Percentiles rank a stretch among this genome's conserved stretches.
Evolutionary conservation across 1,140 invertebrate genomes (phyloP).

Genomic region (Drosophila punjabiensis): DNA sequence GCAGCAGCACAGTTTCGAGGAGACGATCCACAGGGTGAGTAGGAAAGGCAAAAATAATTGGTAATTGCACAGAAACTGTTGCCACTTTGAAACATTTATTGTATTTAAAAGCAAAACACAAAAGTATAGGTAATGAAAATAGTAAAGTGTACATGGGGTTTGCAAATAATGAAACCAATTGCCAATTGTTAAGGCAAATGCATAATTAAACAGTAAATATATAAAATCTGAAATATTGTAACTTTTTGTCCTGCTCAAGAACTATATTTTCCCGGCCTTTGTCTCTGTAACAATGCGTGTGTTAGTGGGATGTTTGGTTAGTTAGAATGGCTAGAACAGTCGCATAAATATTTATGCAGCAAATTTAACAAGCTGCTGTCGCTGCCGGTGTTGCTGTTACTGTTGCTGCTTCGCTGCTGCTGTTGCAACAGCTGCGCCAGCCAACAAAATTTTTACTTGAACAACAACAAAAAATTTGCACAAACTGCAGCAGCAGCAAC

Average conservation of each 20-base stretch:
- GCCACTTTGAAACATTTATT: background rate
- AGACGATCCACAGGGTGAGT: slow-evolving; percentile 93
- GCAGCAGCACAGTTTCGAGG: slow-evolving; percentile 92
- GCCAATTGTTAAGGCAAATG: no score
- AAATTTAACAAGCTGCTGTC: slow-evolving; percentile 60
- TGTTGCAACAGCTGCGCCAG: slow-evolving; percentile 68
- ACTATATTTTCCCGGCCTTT: background rate
- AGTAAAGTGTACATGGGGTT: background rate
- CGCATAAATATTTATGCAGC: slow-evolving; percentile 78
- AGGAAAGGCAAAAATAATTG: background rate
- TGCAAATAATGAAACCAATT: background rate
- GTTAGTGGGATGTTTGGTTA: slow-evolving; percentile 14
- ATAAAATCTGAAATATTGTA: background rate
- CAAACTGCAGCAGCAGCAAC: slow-evolving; percentile 33
- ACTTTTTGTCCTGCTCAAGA: background rate
- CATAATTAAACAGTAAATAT: background rate
- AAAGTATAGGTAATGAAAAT: background rate
- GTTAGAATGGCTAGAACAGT: slow-evolving; percentile 28
- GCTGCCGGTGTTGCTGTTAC: slow-evolving; percentile 18
- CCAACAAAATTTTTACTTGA: slow-evolving; percentile 59
- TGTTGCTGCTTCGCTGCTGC: slow-evolving; percentile 22
- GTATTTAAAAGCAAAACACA: background rate
- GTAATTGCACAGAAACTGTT: background rate
- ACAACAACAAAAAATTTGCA: slow-evolving; percentile 61
- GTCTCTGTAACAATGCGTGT: background rate